Conservation (phyloP, 2,888 invertebrate species). For the Zygogramma bicolorata region DNA sequence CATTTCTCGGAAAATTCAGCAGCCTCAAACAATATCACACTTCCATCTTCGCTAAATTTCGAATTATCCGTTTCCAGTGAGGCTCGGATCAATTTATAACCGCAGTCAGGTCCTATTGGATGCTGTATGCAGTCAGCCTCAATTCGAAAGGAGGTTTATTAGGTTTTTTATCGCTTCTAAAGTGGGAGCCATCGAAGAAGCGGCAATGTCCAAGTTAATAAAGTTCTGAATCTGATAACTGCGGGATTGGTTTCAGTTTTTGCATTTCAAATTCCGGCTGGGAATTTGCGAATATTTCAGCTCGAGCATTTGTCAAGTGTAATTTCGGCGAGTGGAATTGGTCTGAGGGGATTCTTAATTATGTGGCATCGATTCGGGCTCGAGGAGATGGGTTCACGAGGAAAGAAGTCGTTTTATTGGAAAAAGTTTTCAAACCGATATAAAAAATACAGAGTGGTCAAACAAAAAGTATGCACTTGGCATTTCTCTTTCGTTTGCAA, state of each 20-base stretch:
- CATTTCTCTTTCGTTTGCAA: too few species aligned
- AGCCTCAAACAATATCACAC: neutral
- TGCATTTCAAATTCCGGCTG: slow-evolving; percentile 1
- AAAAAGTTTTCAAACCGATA: too few species aligned
- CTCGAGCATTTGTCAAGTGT: neutral
- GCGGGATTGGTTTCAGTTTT: slow-evolving; percentile 48
- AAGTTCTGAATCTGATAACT: slow-evolving; percentile 49
- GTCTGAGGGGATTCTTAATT: neutral
- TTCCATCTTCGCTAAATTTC: neutral
- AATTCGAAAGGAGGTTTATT: slow-evolving; percentile 29
- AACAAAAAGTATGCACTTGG: too few species aligned
- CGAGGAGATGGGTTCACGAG: too few species aligned
- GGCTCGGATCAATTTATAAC: slow-evolving; percentile 1
- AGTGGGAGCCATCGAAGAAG: slow-evolving; percentile 36
- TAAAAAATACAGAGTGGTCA: too few species aligned
- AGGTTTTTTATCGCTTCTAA: slow-evolving; percentile 22
- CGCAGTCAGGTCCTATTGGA: neutral
- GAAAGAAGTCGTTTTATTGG: too few species aligned
- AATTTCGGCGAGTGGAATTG: neutral
- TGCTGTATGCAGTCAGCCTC: slow-evolving; percentile 14
- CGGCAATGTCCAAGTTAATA: slow-evolving; percentile 43
- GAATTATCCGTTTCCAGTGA: slow-evolving; percentile 1
- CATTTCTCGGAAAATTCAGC: slow-evolving; percentile 2
- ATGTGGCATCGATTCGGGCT: too few species aligned
- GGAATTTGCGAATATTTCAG: neutral